Percentiles rank a stretch among this genome's conserved stretches.
Evolutionary conservation across 2,888 invertebrate genomes (phyloP).

Genomic region (Saturnia japonica): DNA sequence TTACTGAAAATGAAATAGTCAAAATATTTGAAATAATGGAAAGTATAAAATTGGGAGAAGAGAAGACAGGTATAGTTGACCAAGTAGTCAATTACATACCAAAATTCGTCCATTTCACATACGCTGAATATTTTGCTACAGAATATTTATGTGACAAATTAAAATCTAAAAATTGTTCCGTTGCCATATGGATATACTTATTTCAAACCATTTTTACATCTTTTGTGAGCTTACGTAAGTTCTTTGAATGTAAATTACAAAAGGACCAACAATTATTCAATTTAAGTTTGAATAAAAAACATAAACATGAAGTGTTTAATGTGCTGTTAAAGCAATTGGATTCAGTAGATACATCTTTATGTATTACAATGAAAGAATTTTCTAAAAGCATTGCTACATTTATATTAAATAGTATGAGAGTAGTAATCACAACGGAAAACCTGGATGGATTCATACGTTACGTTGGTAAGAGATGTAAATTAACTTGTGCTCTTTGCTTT

Average conservation of each 20-base stretch:
- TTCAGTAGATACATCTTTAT: not conserved
- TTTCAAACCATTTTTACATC: constrained; percentile 24
- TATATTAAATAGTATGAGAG: constrained; percentile 24
- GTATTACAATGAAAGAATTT: not conserved
- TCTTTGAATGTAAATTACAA: constrained; percentile 26
- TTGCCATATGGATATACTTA: constrained; percentile 26
- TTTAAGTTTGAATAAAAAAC: constrained; percentile 17
- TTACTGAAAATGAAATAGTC: constrained; percentile 19
- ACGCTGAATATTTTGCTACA: constrained; percentile 34
- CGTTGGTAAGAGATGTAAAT: not conserved
- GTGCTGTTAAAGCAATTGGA: not conserved
- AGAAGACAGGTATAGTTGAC: constrained; percentile 33
- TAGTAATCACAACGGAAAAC: not conserved
- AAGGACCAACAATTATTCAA: constrained; percentile 21
- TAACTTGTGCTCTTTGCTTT: constrained; percentile 11
- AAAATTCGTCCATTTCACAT: constrained; percentile 36
- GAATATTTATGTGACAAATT: constrained; percentile 29
- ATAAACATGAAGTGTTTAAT: constrained; percentile 7
- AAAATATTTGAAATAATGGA: constrained; percentile 21
- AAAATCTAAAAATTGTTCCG: constrained; percentile 15
- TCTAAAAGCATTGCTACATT: constrained; percentile 20
- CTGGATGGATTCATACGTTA: constrained; percentile 5
- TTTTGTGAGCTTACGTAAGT: constrained; percentile 3
- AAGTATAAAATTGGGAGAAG: constrained; percentile 27
- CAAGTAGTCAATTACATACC: constrained; percentile 27